Evolutionary conservation across 1,140 invertebrate species (phyloP).

Genomic region (Brachionus manjavacas): DNA sequence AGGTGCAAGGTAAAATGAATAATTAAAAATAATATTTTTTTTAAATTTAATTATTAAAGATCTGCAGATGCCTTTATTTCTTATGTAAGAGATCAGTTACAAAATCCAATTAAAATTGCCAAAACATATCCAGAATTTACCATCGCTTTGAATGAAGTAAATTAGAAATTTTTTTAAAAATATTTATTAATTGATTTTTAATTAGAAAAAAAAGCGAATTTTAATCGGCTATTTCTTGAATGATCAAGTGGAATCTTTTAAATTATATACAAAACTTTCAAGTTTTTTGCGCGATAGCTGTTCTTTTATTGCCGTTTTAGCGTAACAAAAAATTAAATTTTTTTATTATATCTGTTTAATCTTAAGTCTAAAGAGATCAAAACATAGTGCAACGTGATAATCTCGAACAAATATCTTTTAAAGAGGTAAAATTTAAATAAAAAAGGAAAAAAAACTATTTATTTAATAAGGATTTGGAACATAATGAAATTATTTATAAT

Average conservation of each 20-base stretch:
- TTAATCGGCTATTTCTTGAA: slow-evolving; percentile 87
- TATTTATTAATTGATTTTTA: slow-evolving; percentile 48
- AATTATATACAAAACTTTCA: slow-evolving; percentile 52
- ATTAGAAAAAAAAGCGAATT: slow-evolving; percentile 67
- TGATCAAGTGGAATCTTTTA: slow-evolving; percentile 68
- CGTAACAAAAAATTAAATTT: slow-evolving; percentile 61
- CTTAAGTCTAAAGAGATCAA: not conserved
- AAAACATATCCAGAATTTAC: slow-evolving; percentile 69
- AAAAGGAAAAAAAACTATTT: not conserved
- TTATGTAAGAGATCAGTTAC: slow-evolving; percentile 80
- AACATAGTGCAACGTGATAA: not conserved
- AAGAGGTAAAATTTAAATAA: not conserved
- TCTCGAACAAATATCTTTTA: not conserved
- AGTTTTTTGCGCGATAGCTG: slow-evolving; percentile 82
- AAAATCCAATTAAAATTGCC: slow-evolving; percentile 80
- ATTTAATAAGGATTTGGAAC: slow-evolving; percentile 44
- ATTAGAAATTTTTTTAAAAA: not conserved
- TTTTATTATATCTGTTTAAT: not conserved
- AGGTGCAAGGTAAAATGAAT: slow-evolving; percentile 58
- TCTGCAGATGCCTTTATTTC: slow-evolving; percentile 77
- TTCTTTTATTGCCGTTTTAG: slow-evolving; percentile 84
- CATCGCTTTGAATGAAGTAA: slow-evolving; percentile 66
- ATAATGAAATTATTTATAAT: slow-evolving; percentile 51
- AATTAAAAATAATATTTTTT: not conserved
- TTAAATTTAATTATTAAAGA: slow-evolving; percentile 49